Base-by-base conservation (phyloP, 2,113 vertebrate genomes). In the Glaucidium brasilianum region DNA sequence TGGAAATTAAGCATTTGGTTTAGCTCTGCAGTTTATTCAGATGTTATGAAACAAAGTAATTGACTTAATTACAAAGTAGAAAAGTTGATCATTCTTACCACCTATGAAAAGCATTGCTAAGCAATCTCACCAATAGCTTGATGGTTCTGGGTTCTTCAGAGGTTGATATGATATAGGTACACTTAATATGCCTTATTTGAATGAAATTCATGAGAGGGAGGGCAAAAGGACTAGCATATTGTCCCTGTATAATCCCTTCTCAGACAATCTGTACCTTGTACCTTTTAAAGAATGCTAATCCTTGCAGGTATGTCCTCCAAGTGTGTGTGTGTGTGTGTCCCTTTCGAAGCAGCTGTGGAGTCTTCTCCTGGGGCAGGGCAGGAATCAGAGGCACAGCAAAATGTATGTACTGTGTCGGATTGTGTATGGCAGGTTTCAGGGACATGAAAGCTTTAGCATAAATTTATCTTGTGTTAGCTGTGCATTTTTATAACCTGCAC, bases 221-320 rank as follows among this genome's bases (percentile, higher is more conserved):
- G 84, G 37, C 60, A 85, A 62, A 85, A 35, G 5, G 23, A 64
- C 27, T 68, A 25, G 25, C 11, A 3, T 84, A 37, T 66, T 84
- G 64, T 89, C 49, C 52, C 39, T 91, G 21, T 85, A 43, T 94
- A 94, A 95, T 94, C 88, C 34, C 69, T 75, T 94, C 90, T 95
- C 34, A 94, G 91, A 85, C 53, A 68, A 94, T 85, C 64, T 80
- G 58, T 83, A 53, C 96, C 43, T 92, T 84, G 34, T 62, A 58
- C 45, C 50, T 91, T 89, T 74, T 89, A 85, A 94, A 92, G 91
- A 78, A 56, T 27, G 60, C 12, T 96, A 94, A 96, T 96, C 93
- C 89, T 92, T 82, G 43, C n/a, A 92, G 89, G 74, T 94, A 45
- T 25, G 84, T 82, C 84, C 73, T 95, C 73, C 62, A 75, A 17